Evolutionary conservation across 2,888 invertebrate genomes (phyloP).

Genomic region (Galerucella nymphaeae): DNA sequence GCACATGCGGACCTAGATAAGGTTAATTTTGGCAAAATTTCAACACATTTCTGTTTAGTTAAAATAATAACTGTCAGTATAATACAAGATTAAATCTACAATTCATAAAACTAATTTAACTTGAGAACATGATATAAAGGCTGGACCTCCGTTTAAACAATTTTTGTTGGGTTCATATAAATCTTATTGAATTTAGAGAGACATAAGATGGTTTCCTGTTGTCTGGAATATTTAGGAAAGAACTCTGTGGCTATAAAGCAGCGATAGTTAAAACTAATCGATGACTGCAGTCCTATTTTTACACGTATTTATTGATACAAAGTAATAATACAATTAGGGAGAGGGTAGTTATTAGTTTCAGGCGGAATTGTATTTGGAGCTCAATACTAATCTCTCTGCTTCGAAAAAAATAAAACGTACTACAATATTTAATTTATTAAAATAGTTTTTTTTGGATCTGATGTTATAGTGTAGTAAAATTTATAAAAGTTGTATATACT

Average conservation of each 20-base stretch:
- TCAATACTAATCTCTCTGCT: not conserved
- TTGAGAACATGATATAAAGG: too few species aligned
- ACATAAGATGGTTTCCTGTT: not conserved
- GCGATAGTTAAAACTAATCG: not conserved
- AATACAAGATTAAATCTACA: too few species aligned
- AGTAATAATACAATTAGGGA: not conserved
- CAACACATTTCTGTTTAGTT: too few species aligned
- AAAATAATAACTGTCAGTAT: too few species aligned
- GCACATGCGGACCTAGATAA: too few species aligned
- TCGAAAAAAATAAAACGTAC: not conserved
- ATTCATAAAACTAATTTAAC: too few species aligned
- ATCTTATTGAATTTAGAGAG: not conserved
- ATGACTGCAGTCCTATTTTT: not conserved
- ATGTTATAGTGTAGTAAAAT: not conserved
- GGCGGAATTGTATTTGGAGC: constrained; percentile 1
- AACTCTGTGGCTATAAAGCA: constrained; percentile 15
- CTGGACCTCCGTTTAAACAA: too few species aligned
- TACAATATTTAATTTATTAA: constrained; percentile 1
- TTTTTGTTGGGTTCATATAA: too few species aligned
- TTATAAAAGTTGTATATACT: not conserved
- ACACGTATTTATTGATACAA: not conserved
- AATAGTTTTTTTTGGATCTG: not conserved
- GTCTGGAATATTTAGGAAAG: constrained; percentile 7
- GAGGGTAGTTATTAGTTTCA: not conserved
- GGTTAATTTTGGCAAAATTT: too few species aligned